phyloP scores from a whole-genome alignment of 2,797 vertebrate genomes.

The Myotis pilosus region DNA sequence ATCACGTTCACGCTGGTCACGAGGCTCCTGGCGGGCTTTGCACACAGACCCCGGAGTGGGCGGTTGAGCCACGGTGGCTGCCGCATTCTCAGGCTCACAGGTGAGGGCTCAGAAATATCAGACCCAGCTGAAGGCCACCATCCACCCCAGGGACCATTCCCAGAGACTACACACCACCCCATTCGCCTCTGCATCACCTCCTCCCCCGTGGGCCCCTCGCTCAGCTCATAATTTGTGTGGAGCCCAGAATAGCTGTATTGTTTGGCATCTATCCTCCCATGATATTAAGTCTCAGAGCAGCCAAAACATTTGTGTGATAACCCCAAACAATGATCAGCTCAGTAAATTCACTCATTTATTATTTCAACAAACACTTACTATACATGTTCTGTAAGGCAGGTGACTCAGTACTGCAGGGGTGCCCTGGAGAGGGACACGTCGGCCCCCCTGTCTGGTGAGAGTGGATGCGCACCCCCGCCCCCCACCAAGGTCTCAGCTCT shows the following conservation, averaged over 20 bases:
- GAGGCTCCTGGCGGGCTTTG: background rate
- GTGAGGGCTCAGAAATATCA: background rate
- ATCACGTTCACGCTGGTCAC: too few relatives aligned
- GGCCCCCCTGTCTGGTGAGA: background rate
- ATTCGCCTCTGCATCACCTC: background rate
- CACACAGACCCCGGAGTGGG: background rate
- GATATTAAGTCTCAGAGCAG: background rate
- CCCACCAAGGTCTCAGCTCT: background rate
- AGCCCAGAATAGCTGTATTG: background rate
- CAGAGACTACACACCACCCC: background rate
- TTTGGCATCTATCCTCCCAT: background rate
- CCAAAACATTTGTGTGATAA: conserved; percentile 2
- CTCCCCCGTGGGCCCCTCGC: background rate
- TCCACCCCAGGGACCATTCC: background rate
- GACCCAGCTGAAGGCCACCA: background rate
- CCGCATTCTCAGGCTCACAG: background rate
- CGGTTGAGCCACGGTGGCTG: background rate
- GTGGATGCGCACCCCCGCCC: background rate
- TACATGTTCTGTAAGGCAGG: background rate
- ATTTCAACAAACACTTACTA: background rate
- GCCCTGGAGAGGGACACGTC: background rate
- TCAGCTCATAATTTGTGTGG: background rate
- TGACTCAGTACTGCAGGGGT: background rate
- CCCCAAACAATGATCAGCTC: background rate
- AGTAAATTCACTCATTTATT: background rate